These are phyloP conservation scores for Florisuga fusca DNA, from an alignment of 2,797 vertebrate genomes.

Conservation along the genomic window DNA sequence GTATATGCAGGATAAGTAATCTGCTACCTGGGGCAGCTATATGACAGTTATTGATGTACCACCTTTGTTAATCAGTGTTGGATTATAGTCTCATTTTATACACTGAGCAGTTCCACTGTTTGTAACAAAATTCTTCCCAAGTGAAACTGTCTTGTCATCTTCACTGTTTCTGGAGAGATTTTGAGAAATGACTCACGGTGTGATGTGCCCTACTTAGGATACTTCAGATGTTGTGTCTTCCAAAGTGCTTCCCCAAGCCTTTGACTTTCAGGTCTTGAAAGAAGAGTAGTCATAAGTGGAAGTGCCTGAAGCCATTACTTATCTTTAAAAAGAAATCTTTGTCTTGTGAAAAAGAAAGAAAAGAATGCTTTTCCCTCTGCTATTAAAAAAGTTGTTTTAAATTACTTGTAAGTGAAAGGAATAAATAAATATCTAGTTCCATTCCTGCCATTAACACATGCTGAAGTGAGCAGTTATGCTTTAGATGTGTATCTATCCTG, in stretches of 20 bases:
- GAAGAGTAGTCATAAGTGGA: neutral
- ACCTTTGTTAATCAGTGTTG: neutral
- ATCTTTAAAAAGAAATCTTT: neutral
- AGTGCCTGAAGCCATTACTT: neutral
- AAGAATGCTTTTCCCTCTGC: neutral
- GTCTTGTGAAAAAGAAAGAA: neutral
- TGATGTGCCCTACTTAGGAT: neutral
- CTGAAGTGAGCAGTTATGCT: neutral
- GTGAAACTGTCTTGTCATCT: slow-evolving; percentile 1
- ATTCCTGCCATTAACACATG: neutral
- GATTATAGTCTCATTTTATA: slow-evolving; percentile 18
- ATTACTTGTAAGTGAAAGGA: slow-evolving; percentile 23
- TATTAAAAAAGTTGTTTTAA: neutral
- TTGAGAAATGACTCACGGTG: slow-evolving; percentile 17
- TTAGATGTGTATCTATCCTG: neutral
- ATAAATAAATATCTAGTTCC: neutral
- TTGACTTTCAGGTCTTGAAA: slow-evolving; percentile 16
- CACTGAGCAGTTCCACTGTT: neutral
- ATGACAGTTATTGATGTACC: neutral
- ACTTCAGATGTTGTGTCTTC: neutral
- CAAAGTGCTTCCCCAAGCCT: neutral
- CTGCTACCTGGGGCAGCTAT: neutral
- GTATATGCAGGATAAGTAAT: neutral
- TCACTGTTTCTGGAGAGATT: slow-evolving; percentile 17
- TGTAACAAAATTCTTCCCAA: slow-evolving; percentile 41